phyloP scores from a whole-genome alignment of 1,140 invertebrate species.

The Frieseomelitta varia region DNA sequence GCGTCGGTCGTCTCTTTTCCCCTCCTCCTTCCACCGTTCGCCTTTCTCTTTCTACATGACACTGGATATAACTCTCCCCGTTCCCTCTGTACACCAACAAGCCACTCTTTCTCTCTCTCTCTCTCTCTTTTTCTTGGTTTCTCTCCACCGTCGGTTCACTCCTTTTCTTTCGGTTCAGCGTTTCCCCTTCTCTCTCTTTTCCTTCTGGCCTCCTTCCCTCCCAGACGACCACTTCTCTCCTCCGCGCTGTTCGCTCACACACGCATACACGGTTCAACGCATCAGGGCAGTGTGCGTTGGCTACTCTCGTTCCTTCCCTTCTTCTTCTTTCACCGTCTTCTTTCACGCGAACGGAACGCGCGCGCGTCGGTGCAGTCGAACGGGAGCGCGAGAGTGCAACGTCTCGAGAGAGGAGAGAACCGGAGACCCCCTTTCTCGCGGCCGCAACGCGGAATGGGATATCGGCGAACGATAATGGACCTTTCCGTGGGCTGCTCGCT shows the following conservation, averaged over 20 bases:
- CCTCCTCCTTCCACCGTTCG: slow-evolving; percentile 33
- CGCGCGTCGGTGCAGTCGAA: slow-evolving; percentile 36
- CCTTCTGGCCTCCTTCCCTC: slow-evolving; percentile 26
- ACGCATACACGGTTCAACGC: background rate
- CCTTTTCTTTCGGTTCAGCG: slow-evolving; percentile 33
- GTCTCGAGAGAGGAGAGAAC: slow-evolving; percentile 13
- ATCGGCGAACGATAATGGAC: slow-evolving; percentile 35
- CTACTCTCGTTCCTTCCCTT: slow-evolving; percentile 33
- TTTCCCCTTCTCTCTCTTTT: slow-evolving; percentile 24
- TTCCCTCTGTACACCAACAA: slow-evolving; percentile 10
- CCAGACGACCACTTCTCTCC: background rate
- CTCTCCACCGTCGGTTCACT: background rate
- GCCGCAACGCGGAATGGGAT: slow-evolving; percentile 37
- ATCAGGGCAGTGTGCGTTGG: background rate
- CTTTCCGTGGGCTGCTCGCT: slow-evolving; percentile 13
- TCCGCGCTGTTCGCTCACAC: background rate
- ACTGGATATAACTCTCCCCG: slow-evolving; percentile 22
- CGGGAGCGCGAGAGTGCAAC: slow-evolving; percentile 33
- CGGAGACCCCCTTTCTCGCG: slow-evolving; percentile 11
- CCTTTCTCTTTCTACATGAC: slow-evolving; percentile 34
- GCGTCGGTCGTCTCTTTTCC: background rate
- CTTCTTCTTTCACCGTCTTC: slow-evolving; percentile 34
- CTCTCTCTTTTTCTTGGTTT: background rate
- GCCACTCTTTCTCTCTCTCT: background rate
- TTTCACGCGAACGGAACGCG: slow-evolving; percentile 44